Evolutionary conservation across 1,140 invertebrate species (phyloP).

Genomic region (Brachionus plicatilis): DNA sequence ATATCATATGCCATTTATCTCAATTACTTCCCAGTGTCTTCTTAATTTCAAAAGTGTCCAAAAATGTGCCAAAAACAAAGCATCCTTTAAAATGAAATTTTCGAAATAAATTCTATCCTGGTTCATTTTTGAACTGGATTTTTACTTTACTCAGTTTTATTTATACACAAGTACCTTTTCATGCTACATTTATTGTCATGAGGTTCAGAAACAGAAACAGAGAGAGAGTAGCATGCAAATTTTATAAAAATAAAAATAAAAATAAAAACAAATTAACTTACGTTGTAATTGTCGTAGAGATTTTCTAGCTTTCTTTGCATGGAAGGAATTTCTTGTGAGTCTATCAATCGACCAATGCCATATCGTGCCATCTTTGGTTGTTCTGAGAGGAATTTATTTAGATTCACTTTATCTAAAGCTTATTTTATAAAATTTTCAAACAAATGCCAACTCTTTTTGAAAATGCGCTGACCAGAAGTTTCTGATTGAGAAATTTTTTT

Average conservation of each 20-base stretch:
- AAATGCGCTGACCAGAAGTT: not conserved
- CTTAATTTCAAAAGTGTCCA: not conserved
- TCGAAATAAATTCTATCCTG: not conserved
- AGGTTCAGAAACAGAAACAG: not conserved
- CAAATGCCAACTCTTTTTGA: not conserved
- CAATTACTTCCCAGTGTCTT: not conserved
- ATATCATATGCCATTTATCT: too few relatives aligned
- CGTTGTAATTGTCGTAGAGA: conserved; percentile 27
- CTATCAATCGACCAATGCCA: conserved; percentile 11
- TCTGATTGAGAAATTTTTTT: not conserved
- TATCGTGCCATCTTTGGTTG: conserved; percentile 27
- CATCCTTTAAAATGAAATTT: not conserved
- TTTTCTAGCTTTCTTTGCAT: conserved; percentile 39
- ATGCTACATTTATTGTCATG: not conserved
- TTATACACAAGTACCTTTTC: not conserved
- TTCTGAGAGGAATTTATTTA: not conserved
- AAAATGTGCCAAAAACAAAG: not conserved
- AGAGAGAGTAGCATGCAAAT: not conserved
- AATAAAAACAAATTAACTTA: not conserved
- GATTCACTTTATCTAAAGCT: not conserved
- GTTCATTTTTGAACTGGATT: not conserved
- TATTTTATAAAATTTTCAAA: not conserved
- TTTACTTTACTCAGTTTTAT: not conserved
- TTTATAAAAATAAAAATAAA: not conserved
- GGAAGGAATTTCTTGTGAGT: conserved; percentile 9